Evolutionary conservation across 2,888 invertebrate genomes (phyloP).

Genomic region (Phytoseiulus persimilis): DNA sequence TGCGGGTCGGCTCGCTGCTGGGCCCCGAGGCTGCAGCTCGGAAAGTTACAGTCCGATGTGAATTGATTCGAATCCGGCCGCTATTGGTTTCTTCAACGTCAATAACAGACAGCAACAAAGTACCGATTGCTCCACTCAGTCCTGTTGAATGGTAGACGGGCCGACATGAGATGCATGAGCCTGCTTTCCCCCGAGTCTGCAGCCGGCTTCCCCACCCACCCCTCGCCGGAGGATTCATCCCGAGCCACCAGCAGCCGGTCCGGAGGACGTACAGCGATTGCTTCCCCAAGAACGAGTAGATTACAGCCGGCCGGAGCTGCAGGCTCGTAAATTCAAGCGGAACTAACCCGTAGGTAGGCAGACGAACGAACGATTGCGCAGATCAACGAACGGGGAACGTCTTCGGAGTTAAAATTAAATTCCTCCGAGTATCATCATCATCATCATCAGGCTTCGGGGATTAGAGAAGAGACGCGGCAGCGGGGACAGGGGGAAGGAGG

Average conservation of each 20-base stretch:
- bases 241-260: background rate
- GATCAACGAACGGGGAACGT: background rate
- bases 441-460: background rate
- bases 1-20: background rate
- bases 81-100: background rate
- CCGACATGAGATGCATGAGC: background rate
- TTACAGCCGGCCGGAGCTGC: background rate
- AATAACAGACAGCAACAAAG: background rate
- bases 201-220: background rate
- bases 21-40: background rate
- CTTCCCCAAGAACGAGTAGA: background rate
- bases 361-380: background rate
- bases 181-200: background rate
- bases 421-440: slow-evolving; percentile 33
- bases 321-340: slow-evolving; percentile 36
- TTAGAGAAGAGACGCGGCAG: background rate
- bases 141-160: background rate
- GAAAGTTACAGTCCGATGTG: background rate
- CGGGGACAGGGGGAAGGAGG: background rate
- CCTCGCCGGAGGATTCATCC: background rate
- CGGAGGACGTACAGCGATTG: background rate
- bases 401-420: slow-evolving; percentile 36
- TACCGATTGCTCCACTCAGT: background rate
- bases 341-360: background rate
- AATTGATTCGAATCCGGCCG: background rate